These are phyloP conservation scores for Antheraea mylitta DNA, from an alignment of 1,140 invertebrate species.

Conservation along the genomic window DNA sequence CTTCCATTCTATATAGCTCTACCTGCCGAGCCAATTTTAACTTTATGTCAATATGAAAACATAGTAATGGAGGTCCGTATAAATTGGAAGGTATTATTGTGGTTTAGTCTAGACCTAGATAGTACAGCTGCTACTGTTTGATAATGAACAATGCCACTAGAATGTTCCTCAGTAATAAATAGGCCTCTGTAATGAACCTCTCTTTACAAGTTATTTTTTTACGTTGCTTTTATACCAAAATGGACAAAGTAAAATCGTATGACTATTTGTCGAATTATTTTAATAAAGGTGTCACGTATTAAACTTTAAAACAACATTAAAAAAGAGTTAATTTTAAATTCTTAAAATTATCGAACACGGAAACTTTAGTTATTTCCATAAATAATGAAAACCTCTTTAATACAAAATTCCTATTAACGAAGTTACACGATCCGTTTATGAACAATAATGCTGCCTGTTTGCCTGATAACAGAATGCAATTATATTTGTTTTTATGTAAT, in stretches of 20 bases:
- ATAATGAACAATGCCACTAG: slow-evolving; percentile 12
- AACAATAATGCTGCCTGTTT: too few species aligned
- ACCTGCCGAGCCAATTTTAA: background rate
- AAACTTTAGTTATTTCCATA: background rate
- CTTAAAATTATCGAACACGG: too few species aligned
- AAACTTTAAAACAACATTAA: too few species aligned
- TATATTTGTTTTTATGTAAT: slow-evolving; percentile 6
- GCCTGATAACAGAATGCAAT: background rate
- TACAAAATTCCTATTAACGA: too few species aligned
- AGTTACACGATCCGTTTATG: too few species aligned
- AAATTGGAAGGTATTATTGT: background rate
- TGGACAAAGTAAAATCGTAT: too few species aligned
- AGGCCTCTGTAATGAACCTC: background rate
- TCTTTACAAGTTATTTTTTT: background rate
- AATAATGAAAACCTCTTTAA: too few species aligned
- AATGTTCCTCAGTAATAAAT: slow-evolving; percentile 5
- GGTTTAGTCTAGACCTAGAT: slow-evolving; percentile 16
- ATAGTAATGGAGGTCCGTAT: background rate
- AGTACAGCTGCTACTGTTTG: slow-evolving; percentile 13
- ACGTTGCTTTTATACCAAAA: too few species aligned
- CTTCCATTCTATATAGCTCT: background rate
- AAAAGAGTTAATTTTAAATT: too few species aligned
- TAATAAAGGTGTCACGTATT: too few species aligned
- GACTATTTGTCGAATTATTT: too few species aligned
- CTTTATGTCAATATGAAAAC: background rate